Base-by-base conservation (phyloP, 64 coral and sea anemone genomes). In the Platygyra sinensis region DNA sequence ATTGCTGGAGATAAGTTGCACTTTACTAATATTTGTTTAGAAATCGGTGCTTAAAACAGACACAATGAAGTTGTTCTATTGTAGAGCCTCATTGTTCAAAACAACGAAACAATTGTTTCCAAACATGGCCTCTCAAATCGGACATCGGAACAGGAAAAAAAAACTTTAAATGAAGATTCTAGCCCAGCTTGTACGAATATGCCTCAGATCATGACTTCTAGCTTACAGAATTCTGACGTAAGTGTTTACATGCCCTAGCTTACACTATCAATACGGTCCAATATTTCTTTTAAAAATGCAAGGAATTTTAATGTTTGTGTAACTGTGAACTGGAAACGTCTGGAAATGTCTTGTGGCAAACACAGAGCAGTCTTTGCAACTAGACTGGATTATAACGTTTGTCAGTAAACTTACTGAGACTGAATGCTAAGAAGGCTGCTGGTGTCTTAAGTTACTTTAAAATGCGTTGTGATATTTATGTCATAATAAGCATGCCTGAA, bases 21-120 rank as follows among this genome's bases (percentile, higher is more conserved):
- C 12, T 60, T 80, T 62, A 29, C 55, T 80, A 80, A 62, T 80
- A 80, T 80, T 61, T 80, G 10, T 80, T 80, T 61, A 80, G 30
- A 80, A 61, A 60, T 24, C 31, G 3, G 30, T 30, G 25, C 25
- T 80, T 27, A 36, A 80, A 80, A 80, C 62, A 80, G 78, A 80
- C 28, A 80, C 78, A 61, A 0, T 62, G 61, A 62, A 80, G 61
- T 80, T 80, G 78, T 11, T 80, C 62, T 80, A 29, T 60, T 80
- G 51, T 30, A 27, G 42, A 24, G n/a, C 14, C 52, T 13, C 27
- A 80, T 9, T 27, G 52, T 57, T 10, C 18, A 65, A 65, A 20
- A 65, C 15, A 65, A 52, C 52, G 25, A 52, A 30, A 80, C 29
- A n/a, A 57, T 13, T 3, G n/a, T 24, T 16, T 6, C 8, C 36